Base-by-base conservation (phyloP, 1,140 invertebrate species). In the Calliopsis andreniformis region DNA sequence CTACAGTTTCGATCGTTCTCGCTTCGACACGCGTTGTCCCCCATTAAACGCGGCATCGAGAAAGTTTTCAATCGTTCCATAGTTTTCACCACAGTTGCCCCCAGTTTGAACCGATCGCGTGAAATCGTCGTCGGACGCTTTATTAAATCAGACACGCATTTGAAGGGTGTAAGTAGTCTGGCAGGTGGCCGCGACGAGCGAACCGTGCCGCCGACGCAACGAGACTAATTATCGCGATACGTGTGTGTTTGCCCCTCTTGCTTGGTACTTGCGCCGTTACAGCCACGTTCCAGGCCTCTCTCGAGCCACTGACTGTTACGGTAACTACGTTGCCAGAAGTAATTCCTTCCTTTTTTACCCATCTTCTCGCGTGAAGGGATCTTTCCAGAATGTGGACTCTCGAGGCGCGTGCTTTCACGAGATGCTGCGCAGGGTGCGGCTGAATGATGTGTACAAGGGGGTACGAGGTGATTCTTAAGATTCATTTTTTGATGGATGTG, bases 91-190 rank as follows among this genome's bases (percentile, higher is more conserved):
- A n/a, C 4, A 39, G 8, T n/a, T 8, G 20, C 12, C n/a, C 18
- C 35, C 14, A 16, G 18, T 28, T n/a, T n/a, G n/a, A 43, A 35
- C 28, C 8, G 7, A 10, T 43, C 18, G 42, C 23, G 51, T 7
- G 30, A 67, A 73, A 73, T 73, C 62, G 42, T 73, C 35, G 3
- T 51, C 20, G 45, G 35, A 66, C 18, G 45, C 39, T 73, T 73
- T 73, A 73, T 73, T 73, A 73, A 66, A 73, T 73, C 49, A 28
- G 62, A 66, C 39, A 67, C 51, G 39, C 28, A 43, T 39, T n/a
- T 10, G 16, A 35, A 18, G 14, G 18, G 2, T 42, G n/a, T 25
- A 55, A 45, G 71, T 55, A 43, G 71, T n/a, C 49, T 55, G 68
- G 68, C 6, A 32, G 35, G 69, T 63, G 56, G 56, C 23, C 10